phyloP scores from a whole-genome alignment of 2,888 invertebrate species.

The Craniophora ligustri region DNA sequence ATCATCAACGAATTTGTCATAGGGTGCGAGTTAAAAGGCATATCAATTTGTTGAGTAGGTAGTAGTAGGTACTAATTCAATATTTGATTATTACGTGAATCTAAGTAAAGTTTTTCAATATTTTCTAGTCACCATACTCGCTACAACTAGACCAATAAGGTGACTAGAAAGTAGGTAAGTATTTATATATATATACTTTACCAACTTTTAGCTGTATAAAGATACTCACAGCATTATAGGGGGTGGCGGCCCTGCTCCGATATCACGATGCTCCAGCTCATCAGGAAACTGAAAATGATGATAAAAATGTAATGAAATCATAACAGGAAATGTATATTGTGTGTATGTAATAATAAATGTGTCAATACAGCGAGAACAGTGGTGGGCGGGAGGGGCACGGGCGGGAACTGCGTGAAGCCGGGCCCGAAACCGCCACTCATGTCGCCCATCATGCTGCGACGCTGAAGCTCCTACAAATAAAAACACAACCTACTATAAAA shows the following conservation, averaged over 20 bases:
- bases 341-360: conserved; percentile 1
- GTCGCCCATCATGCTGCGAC: conserved; percentile 81
- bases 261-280: conserved; percentile 72
- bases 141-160: conserved; percentile 43
- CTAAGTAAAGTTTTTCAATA: neutral
- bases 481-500: neutral
- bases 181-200: conserved; percentile 1
- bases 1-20: conserved; percentile 34
- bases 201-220: neutral
- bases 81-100: too few relatives aligned
- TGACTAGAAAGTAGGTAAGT: conserved; percentile 29
- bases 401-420: conserved; percentile 56
- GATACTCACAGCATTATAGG: conserved; percentile 72
- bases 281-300: conserved; percentile 72
- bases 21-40: conserved; percentile 41
- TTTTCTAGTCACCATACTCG: conserved; percentile 21
- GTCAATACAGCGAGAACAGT: conserved; percentile 64
- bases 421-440: conserved; percentile 57
- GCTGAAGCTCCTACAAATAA: conserved; percentile 81
- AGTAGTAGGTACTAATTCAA: too few relatives aligned
- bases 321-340: neutral
- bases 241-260: conserved; percentile 54
- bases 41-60: conserved; percentile 26
- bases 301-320: neutral
- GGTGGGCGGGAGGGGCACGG: conserved; percentile 62